Base-by-base conservation (phyloP, 1,140 invertebrate genomes). In the Musca vetustissima region DNA sequence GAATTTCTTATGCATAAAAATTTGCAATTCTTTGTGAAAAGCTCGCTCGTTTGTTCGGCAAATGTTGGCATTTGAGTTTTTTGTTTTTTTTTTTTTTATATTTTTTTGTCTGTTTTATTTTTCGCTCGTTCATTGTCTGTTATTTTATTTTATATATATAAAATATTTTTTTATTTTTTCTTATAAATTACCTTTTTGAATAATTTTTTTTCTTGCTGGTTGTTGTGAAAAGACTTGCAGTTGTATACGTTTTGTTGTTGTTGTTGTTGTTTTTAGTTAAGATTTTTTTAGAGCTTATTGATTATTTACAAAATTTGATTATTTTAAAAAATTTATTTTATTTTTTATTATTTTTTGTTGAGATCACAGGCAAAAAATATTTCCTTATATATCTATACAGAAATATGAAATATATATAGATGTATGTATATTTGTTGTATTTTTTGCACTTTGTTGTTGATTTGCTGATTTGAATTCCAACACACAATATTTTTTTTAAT, bases 1-100 rank as follows among this genome's bases (percentile, higher is more conserved):
- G 32, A 11, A 43, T 59, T 61, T n/a, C n/a, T 61, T 61, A 61
- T 61, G 57, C 57, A 61, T 61, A 61, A 61, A 61, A 61, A 61
- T 61, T 61, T 61, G 57, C 57, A 61, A 36, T 36, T 32, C 36
- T 19, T 43, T 28, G 14, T 55, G 6, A 32, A 22, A 55, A 25
- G 9, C n/a, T 61, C 19, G 32, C 14, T 36, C 17, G 28, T 21
- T 43, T 43, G 36, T 43, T 53, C 19, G 22, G n/a, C 6, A 43
- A 43, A 61, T 61, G 36, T 61, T 13, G 14, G 15, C 19, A 13
- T 36, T 36, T 36, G 13, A 19, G 28, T 36, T 19, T 36, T 8
- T 36, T 36, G 43, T 57, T 32, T 57, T 28, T 14, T 57, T 22
- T 24, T n/a, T 15, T 28, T 57, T 57, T 28, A 24, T 15, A 28